Conservation (phyloP, 1,140 invertebrate species). For the Bathynomus jamesi region DNA sequence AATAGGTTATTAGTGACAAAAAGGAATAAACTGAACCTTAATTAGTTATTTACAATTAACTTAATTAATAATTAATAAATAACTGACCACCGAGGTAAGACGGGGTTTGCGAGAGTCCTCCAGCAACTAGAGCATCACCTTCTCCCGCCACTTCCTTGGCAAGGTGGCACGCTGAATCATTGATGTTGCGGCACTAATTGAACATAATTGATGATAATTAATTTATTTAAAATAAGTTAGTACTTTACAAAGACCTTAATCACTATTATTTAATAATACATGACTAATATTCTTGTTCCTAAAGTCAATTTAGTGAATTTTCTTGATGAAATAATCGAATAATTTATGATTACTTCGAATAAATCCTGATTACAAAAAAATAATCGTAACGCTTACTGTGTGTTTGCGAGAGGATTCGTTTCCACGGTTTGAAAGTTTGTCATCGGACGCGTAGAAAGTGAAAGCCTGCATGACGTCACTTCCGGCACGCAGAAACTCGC, state of each 20-base stretch:
- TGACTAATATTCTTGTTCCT: too few relatives aligned
- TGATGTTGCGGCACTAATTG: conserved; percentile 40
- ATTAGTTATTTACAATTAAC: too few relatives aligned
- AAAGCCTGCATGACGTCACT: conserved; percentile 47
- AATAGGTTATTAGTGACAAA: too few relatives aligned
- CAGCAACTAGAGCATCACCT: conserved; percentile 38
- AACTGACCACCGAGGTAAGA: conserved; percentile 39
- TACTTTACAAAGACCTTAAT: too few relatives aligned
- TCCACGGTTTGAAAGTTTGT: conserved; percentile 45
- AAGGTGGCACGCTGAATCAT: conserved; percentile 40
- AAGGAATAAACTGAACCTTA: too few relatives aligned
- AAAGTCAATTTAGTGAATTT: too few relatives aligned
- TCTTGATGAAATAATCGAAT: too few relatives aligned
- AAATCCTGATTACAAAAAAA: too few relatives aligned
- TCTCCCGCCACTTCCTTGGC: conserved; percentile 40
- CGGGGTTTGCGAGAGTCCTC: conserved; percentile 41
- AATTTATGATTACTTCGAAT: too few relatives aligned
- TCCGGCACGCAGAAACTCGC: conserved; percentile 45
- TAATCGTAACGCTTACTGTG: conserved; percentile 41
- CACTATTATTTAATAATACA: not conserved
- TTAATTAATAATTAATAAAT: too few relatives aligned
- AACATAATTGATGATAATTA: too few relatives aligned
- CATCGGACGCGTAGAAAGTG: conserved; percentile 46
- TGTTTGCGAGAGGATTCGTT: conserved; percentile 41
- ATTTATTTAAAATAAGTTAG: too few relatives aligned